Percentiles rank a stretch among this genome's conserved stretches.
Evolutionary conservation across 2,797 vertebrate genomes (phyloP).

Genomic region (Sebastes hubbsi): DNA sequence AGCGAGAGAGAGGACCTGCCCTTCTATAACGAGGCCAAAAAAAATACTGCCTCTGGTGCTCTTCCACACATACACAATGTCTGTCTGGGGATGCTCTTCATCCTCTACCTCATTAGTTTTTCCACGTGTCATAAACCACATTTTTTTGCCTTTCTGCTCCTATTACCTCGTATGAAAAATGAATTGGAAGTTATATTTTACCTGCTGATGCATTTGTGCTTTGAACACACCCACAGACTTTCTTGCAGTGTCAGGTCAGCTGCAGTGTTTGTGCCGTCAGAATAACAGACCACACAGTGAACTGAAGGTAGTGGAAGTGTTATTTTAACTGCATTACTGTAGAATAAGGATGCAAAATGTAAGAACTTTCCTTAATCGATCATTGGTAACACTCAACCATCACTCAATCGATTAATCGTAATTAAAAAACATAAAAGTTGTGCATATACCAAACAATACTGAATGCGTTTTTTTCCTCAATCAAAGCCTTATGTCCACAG

Average conservation of each 20-base stretch:
- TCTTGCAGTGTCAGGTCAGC: conserved; percentile 17
- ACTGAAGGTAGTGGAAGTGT: neutral
- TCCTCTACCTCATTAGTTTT: conserved; percentile 50
- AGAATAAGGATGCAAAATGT: too few species aligned
- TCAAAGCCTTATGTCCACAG: too few species aligned
- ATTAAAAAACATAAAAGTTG: too few species aligned
- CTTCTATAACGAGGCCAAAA: conserved; percentile 12
- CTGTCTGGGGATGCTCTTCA: conserved; percentile 31
- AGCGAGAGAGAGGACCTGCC: neutral
- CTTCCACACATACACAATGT: conserved; percentile 23
- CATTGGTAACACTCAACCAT: too few species aligned
- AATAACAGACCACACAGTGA: neutral
- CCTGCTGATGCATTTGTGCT: conserved; percentile 40
- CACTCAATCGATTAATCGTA: too few species aligned
- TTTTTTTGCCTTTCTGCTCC: conserved; percentile 14
- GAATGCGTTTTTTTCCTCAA: too few species aligned
- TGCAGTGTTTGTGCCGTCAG: neutral
- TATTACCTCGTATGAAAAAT: conserved; percentile 27
- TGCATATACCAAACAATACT: too few species aligned
- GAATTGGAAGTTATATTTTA: conserved; percentile 27
- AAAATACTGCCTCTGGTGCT: neutral
- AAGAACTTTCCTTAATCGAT: too few species aligned
- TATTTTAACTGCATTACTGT: neutral
- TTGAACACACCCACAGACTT: conserved; percentile 13
- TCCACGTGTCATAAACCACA: conserved; percentile 21